Conservation (phyloP, 2,113 vertebrate genomes). For the Solenodon paradoxus region DNA sequence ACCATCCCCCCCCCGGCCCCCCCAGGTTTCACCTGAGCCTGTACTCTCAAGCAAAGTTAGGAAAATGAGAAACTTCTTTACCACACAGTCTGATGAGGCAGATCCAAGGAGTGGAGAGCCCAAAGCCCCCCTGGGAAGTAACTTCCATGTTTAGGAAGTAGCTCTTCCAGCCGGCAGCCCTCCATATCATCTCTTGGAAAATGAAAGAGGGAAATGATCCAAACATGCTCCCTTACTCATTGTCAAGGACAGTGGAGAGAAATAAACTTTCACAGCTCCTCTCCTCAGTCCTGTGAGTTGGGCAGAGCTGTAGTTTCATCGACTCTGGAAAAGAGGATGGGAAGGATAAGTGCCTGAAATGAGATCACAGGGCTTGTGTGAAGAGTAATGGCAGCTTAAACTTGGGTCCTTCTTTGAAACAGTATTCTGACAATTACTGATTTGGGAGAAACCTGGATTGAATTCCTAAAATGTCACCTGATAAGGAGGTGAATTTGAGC, state of each 20-base stretch:
- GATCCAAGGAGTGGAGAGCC: not conserved
- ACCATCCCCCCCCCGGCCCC: no score
- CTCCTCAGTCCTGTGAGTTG: not conserved
- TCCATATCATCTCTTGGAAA: not conserved
- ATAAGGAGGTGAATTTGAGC: not conserved
- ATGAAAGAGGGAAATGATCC: conserved; percentile 46
- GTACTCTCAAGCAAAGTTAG: conserved; percentile 33
- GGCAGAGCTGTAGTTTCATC: not conserved
- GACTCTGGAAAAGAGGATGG: not conserved
- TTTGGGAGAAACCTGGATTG: not conserved
- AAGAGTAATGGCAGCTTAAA: not conserved
- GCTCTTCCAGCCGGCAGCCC: not conserved
- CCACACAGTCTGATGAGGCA: conserved; percentile 22
- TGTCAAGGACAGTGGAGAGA: not conserved
- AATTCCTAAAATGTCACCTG: not conserved
- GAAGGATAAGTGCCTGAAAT: not conserved
- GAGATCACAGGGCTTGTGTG: not conserved
- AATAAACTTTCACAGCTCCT: not conserved
- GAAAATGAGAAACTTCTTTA: conserved; percentile 39
- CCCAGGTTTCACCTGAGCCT: not conserved
- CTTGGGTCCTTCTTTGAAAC: not conserved
- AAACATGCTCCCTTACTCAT: not conserved
- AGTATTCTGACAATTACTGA: not conserved
- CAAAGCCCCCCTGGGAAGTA: conserved; percentile 20
- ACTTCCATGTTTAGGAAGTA: not conserved